phyloP scores from a whole-genome alignment of 2,113 vertebrate species.

The Sander lucioperca region DNA sequence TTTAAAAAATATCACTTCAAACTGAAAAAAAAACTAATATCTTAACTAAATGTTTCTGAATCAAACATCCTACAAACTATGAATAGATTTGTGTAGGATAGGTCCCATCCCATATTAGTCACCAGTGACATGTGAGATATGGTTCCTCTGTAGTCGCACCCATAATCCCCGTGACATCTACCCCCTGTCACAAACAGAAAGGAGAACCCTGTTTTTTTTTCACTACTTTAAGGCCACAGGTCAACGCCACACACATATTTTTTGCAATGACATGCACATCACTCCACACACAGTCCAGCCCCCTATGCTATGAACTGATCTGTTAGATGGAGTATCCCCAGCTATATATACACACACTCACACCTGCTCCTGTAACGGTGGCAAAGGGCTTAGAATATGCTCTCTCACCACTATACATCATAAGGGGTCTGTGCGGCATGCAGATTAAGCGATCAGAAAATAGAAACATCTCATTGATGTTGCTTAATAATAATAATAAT shows the following conservation, averaged over 20 bases:
- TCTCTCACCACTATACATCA: slow-evolving; percentile 25
- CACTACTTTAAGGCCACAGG: slow-evolving; percentile 38
- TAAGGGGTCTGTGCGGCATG: background rate
- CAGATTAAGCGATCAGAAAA: slow-evolving; percentile 12
- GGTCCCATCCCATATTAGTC: background rate
- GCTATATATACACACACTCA: slow-evolving; percentile 56
- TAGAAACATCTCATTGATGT: slow-evolving; percentile 1
- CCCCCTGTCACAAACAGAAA: slow-evolving; percentile 39
- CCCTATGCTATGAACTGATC: slow-evolving; percentile 5
- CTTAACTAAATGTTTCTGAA: background rate
- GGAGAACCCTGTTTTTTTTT: slow-evolving; percentile 33
- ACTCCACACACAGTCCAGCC: background rate
- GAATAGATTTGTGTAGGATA: background rate
- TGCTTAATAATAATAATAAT: too few relatives aligned
- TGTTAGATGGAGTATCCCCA: slow-evolving; percentile 27
- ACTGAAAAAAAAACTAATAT: background rate
- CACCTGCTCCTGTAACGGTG: slow-evolving; percentile 53
- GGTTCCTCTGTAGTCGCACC: slow-evolving; percentile 5
- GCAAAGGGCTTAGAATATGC: slow-evolving; percentile 14
- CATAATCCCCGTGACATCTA: slow-evolving; percentile 10
- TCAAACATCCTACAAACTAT: background rate
- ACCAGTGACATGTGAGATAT: background rate
- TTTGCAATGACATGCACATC: slow-evolving; percentile 17
- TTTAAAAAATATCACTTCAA: background rate
- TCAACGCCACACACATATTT: slow-evolving; percentile 26